phyloP scores from a whole-genome alignment of 2,888 invertebrate species.

The Carabus problematicus region DNA sequence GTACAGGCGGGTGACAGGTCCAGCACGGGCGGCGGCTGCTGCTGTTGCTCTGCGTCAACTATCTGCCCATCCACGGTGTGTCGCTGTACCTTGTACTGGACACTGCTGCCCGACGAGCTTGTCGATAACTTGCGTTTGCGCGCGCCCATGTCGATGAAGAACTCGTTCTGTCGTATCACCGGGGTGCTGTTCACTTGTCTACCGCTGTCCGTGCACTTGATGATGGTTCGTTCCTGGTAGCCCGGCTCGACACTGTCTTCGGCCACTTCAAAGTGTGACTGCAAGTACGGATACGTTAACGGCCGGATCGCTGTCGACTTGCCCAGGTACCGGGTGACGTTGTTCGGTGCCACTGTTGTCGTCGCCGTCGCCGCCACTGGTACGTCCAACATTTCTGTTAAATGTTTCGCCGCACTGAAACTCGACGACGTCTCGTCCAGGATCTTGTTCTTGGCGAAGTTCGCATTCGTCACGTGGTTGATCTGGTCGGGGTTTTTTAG shows the following conservation, averaged over 20 bases:
- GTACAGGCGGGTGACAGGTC: slow-evolving; percentile 30
- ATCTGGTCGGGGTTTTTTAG: slow-evolving; percentile 57
- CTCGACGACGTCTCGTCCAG: slow-evolving; percentile 51
- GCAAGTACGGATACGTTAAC: slow-evolving; percentile 72
- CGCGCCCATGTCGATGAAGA: slow-evolving; percentile 17
- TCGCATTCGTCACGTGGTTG: slow-evolving; percentile 56
- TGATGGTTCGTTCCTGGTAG: slow-evolving; percentile 48
- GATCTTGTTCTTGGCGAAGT: slow-evolving; percentile 58
- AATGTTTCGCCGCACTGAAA: slow-evolving; percentile 47
- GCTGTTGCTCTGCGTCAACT: slow-evolving; percentile 10
- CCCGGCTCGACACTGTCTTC: slow-evolving; percentile 23
- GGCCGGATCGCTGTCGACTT: slow-evolving; percentile 67
- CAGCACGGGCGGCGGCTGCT: slow-evolving; percentile 11
- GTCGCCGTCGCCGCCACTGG: slow-evolving; percentile 17
- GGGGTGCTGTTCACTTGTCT: not conserved
- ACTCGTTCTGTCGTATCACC: slow-evolving; percentile 22
- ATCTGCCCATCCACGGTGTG: not conserved
- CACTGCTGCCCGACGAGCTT: slow-evolving; percentile 9
- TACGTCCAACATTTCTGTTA: slow-evolving; percentile 40
- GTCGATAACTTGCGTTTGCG: slow-evolving; percentile 37
- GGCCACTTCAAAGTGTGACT: slow-evolving; percentile 51
- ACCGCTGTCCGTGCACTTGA: slow-evolving; percentile 56
- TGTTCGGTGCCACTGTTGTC: slow-evolving; percentile 48
- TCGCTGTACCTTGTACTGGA: slow-evolving; percentile 34
- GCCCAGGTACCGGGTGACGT: slow-evolving; percentile 53